Evolutionary conservation across 2,113 vertebrate species (phyloP).

Genomic region (Typhlomys cinereus): DNA sequence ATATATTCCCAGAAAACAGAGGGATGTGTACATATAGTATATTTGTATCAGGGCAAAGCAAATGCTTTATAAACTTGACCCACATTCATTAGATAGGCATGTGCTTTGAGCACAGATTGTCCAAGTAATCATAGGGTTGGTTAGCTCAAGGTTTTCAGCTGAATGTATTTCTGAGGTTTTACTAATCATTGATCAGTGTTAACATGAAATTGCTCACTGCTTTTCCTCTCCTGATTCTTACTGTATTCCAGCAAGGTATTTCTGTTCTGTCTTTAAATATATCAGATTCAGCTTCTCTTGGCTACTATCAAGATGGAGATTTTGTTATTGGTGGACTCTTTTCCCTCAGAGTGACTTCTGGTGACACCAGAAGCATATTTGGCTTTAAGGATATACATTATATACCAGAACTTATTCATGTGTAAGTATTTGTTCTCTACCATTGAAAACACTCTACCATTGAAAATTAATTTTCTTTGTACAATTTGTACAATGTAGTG

Average conservation of each 20-base stretch:
- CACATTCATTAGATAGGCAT: neutral
- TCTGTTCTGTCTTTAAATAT: neutral
- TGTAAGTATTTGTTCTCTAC: neutral
- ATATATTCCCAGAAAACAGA: neutral
- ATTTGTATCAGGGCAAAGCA: neutral
- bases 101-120: neutral
- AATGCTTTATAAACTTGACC: neutral
- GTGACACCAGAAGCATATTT: neutral
- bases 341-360: neutral
- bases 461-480: neutral
- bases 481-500: neutral
- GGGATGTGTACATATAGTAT: neutral
- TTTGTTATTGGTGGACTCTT: neutral
- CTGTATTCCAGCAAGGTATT: neutral
- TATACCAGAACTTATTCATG: neutral
- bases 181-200: neutral
- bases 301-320: neutral
- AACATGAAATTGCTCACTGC: neutral
- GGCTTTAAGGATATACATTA: neutral
- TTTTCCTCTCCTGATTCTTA: neutral
- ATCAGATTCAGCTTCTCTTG: neutral
- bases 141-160: neutral
- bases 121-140: neutral
- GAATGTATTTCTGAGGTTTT: neutral
- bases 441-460: neutral